A percentile compares a stretch with the other conserved stretches of the same genome.
These are phyloP conservation scores for Thereva unica DNA, from an alignment of 2,888 invertebrate species.

Conservation along the genomic window DNA sequence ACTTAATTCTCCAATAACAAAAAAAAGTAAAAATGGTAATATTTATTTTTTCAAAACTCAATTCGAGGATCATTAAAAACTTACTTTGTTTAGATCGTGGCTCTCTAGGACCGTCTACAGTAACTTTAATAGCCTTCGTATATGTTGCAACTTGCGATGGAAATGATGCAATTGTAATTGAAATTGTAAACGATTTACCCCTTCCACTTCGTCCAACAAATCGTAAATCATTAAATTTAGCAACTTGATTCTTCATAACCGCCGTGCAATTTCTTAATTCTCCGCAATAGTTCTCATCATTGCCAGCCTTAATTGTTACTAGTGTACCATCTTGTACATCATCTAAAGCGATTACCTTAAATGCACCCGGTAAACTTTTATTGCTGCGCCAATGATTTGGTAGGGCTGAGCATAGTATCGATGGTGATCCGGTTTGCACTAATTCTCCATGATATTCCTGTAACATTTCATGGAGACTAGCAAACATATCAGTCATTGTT, in stretches of 20 bases:
- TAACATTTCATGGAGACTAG: conserved; percentile 75
- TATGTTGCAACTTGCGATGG: conserved; percentile 88
- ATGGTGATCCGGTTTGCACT: conserved; percentile 92
- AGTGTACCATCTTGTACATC: conserved; percentile 93
- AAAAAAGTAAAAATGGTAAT: not conserved
- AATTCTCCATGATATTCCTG: conserved; percentile 91
- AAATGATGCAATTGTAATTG: conserved; percentile 81
- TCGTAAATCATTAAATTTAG: conserved; percentile 97
- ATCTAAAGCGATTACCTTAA: conserved; percentile 92
- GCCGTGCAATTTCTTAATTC: conserved; percentile 93
- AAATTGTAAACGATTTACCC: conserved; percentile 94
- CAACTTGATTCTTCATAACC: conserved; percentile 96
- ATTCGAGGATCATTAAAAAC: conserved; percentile 56
- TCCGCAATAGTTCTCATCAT: conserved; percentile 96
- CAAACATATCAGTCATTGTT: conserved; percentile 74
- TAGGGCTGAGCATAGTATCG: conserved; percentile 89
- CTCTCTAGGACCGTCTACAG: conserved; percentile 98
- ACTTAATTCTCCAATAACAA: conserved; percentile 1
- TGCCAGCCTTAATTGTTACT: conserved; percentile 93
- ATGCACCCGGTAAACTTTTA: conserved; percentile 94
- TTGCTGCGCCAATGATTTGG: conserved; percentile 98
- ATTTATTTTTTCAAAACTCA: not conserved
- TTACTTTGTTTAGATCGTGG: conserved; percentile 96
- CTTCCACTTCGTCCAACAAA: conserved; percentile 97
- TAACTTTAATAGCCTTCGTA: conserved; percentile 97